A percentile compares a stretch with the other conserved stretches of the same genome.
phyloP scores from a whole-genome alignment of 2,113 vertebrate genomes.

The Bombycilla garrulus region DNA sequence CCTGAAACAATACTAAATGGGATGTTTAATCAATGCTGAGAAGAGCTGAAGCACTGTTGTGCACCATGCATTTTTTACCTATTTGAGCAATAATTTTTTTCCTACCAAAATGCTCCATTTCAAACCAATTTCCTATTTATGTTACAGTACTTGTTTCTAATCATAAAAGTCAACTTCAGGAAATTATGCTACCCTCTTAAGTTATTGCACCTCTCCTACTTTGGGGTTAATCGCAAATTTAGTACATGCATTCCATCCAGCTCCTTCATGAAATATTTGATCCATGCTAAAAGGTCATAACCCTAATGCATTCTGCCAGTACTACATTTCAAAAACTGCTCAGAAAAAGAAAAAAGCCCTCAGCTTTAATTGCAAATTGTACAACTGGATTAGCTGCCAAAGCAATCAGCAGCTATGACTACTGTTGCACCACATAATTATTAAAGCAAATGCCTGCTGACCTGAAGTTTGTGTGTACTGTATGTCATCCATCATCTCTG shows the following conservation, averaged over 20 bases:
- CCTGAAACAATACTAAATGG: background rate
- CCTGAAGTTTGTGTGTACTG: background rate
- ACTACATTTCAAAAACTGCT: background rate
- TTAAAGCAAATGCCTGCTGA: background rate
- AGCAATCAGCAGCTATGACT: background rate
- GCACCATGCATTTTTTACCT: background rate
- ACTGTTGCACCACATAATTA: background rate
- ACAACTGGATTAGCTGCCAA: background rate
- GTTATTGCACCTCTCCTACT: background rate
- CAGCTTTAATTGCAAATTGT: background rate
- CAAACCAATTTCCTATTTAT: background rate
- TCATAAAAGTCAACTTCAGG: background rate
- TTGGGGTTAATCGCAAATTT: background rate
- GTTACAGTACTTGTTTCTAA: background rate
- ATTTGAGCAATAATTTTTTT: background rate
- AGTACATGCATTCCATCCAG: background rate
- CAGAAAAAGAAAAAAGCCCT: background rate
- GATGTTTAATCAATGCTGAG: background rate
- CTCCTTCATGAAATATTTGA: background rate
- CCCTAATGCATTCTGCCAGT: background rate
- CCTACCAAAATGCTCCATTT: background rate
- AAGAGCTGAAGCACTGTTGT: background rate
- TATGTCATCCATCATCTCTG: background rate
- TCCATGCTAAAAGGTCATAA: background rate
- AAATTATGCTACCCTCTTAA: background rate